phyloP scores from a whole-genome alignment of 2,888 invertebrate genomes.

The Atherix ibis region DNA sequence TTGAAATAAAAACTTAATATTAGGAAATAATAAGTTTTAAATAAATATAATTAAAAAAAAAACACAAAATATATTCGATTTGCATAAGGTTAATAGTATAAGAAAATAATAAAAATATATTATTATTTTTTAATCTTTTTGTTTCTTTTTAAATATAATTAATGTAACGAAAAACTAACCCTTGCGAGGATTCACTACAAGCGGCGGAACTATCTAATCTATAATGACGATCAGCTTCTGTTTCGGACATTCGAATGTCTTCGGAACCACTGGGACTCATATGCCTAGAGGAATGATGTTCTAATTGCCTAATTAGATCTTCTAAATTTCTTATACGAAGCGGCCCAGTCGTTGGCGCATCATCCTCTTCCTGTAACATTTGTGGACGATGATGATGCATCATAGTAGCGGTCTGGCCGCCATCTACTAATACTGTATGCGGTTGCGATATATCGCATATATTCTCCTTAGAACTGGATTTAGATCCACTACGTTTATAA shows the following conservation, averaged over 20 bases:
- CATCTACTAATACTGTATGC: conserved; percentile 37
- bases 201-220: conserved; percentile 59
- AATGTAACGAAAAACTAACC: conserved; percentile 41
- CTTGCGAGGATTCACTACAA: conserved; percentile 58
- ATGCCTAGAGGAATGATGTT: conserved; percentile 71
- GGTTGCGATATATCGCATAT: conserved; percentile 53
- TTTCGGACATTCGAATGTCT: conserved; percentile 70
- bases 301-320: conserved; percentile 75
- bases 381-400: conserved; percentile 33
- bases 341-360: conserved; percentile 65
- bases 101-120: too few relatives aligned
- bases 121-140: too few relatives aligned
- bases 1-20: too few relatives aligned
- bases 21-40: too few relatives aligned
- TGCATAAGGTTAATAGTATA: too few relatives aligned
- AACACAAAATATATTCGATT: too few relatives aligned
- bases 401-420: conserved; percentile 17
- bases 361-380: conserved; percentile 52
- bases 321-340: conserved; percentile 81
- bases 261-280: conserved; percentile 86
- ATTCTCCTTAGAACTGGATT: conserved; percentile 52
- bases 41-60: too few relatives aligned
- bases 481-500: conserved; percentile 41
- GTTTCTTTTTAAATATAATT: too few relatives aligned
- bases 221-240: conserved; percentile 77